Evolutionary conservation across 2,888 invertebrate species (phyloP), one percentile per base, ranked within the genome.

Genomic region (Drosophila mimica): DNA sequence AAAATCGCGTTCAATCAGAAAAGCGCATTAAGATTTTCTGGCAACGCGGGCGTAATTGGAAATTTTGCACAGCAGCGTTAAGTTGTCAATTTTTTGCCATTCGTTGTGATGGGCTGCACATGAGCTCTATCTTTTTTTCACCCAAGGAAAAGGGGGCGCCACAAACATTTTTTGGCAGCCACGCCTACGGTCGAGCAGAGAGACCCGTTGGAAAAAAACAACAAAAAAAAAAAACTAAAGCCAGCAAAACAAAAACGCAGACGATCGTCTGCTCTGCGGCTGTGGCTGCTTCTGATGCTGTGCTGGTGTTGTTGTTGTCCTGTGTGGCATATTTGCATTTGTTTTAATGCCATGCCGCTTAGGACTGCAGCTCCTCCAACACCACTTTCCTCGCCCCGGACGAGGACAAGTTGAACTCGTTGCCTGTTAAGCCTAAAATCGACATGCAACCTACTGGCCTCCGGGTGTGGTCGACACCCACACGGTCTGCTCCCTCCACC

Each of bases 381-480:
- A 15, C 8, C 8, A 25, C 46, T 46, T 56, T 8, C 13, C 36
- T n/a, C n/a, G 13, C 36, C 56, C 46, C n/a, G 71, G 31, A 59
- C 36, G 66, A 34, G 68, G n/a, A 73, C 81, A 60, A 83, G 74
- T 76, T 83, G 76, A 83, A 86, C 81, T 79, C 79, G 77, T 70
- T 77, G 77, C 70, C 69, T 78, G 80, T 84, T 87, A 87, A 89
- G 88, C 86, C 88, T 87, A 84, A 87, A 87, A 82, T 84, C 88
- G 88, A 82, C 82, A 85, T 81, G 78, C 78, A 82, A 87, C 89
- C 87, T 82, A 64, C 67, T 80, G 74, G 68, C 83, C 78, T 62
- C 59, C 51, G 86, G 77, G 66, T 81, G 82, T 81, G 74, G 86
- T 71, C 80, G 63, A 64, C 68, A 62, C 82, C 74, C 79, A 81